Conservation (phyloP, 2,797 vertebrate genomes). For the Diplodus puntazzo region DNA sequence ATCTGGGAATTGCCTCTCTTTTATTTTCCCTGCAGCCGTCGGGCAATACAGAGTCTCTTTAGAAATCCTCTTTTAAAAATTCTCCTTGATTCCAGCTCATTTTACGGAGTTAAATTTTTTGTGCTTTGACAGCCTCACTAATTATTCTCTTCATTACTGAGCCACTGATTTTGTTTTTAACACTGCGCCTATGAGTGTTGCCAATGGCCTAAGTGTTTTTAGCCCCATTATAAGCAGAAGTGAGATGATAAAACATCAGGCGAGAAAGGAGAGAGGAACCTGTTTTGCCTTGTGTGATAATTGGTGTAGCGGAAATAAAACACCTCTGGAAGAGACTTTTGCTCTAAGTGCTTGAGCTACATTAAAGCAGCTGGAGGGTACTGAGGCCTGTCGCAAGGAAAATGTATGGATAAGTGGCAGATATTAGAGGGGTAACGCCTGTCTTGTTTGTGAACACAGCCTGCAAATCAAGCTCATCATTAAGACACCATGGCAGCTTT, state of each 20-base stretch:
- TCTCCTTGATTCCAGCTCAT: constrained; percentile 31
- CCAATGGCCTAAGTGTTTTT: constrained; percentile 37
- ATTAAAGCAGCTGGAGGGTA: constrained; percentile 8
- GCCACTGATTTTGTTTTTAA: constrained; percentile 47
- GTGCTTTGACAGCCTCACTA: constrained; percentile 27
- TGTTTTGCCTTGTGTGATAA: constrained; percentile 26
- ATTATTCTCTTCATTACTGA: constrained; percentile 58
- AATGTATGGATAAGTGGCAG: constrained; percentile 4
- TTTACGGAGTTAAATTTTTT: constrained; percentile 8
- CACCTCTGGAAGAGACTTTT: constrained; percentile 5
- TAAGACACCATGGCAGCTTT: constrained; percentile 52
- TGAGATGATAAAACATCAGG: constrained; percentile 27
- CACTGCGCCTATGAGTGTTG: constrained; percentile 19
- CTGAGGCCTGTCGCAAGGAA: neutral
- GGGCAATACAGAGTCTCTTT: constrained; percentile 19
- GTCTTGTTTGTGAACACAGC: constrained; percentile 38
- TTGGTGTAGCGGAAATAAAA: constrained; percentile 16
- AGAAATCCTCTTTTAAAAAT: constrained; percentile 42
- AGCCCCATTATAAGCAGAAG: constrained; percentile 30
- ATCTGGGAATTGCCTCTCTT: constrained; percentile 29
- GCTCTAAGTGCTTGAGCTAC: neutral
- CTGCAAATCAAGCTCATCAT: constrained; percentile 52
- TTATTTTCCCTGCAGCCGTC: constrained; percentile 32
- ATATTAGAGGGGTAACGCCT: constrained; percentile 22
- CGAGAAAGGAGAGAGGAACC: constrained; percentile 7